Conservation (phyloP, 2,797 vertebrate genomes). For the Spondyliosoma cantharus region DNA sequence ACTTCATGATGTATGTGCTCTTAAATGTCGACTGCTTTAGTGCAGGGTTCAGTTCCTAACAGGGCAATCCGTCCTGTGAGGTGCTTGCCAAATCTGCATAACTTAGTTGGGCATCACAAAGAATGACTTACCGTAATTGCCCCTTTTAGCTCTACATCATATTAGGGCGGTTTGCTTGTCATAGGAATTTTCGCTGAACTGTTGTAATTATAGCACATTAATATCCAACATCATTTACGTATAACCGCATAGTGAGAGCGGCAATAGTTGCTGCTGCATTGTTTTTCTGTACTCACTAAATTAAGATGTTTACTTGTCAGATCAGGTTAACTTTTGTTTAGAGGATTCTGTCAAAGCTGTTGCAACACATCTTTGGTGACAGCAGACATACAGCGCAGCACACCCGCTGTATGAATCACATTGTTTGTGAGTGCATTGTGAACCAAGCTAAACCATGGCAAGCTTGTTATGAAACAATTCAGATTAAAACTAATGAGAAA, state of each 20-base stretch:
- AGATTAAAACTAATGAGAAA: neutral
- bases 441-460: neutral
- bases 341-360: constrained; percentile 11
- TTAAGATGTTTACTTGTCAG: constrained; percentile 22
- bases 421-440: neutral
- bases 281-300: neutral
- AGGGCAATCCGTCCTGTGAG: constrained; percentile 41
- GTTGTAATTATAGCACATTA: constrained; percentile 32
- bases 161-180: constrained; percentile 38
- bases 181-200: constrained; percentile 39
- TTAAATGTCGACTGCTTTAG: constrained; percentile 59
- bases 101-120: constrained; percentile 39
- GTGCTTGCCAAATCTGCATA: constrained; percentile 59
- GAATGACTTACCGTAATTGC: constrained; percentile 45
- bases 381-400: neutral
- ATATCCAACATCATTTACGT: constrained; percentile 31
- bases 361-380: neutral
- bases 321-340: constrained; percentile 9
- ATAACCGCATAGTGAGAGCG: neutral
- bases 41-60: constrained; percentile 34
- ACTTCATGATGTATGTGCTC: constrained; percentile 51
- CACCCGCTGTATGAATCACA: neutral
- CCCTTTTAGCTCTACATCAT: constrained; percentile 37
- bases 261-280: neutral
- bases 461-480: neutral